Percentiles rank a stretch among this genome's conserved stretches.
Evolutionary conservation across 2,797 vertebrate genomes (phyloP).

Genomic region (Pipistrellus pygmaeus): DNA sequence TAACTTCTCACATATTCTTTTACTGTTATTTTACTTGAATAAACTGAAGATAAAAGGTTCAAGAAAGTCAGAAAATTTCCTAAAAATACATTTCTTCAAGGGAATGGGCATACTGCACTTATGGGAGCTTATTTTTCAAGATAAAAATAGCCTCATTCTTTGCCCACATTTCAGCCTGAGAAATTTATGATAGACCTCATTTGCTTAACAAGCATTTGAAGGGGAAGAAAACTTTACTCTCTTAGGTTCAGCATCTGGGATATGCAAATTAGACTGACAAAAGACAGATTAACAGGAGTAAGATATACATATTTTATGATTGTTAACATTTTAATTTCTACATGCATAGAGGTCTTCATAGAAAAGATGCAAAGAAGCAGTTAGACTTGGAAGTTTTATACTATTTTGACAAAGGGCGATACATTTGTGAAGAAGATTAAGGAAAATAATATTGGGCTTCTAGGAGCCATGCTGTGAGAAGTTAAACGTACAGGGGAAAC

Average conservation of each 20-base stretch:
- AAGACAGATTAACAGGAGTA: not conserved
- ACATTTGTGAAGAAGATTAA: not conserved
- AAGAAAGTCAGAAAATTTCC: slow-evolving; percentile 11
- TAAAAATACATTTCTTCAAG: slow-evolving; percentile 49
- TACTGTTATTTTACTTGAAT: slow-evolving; percentile 40
- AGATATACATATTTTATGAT: slow-evolving; percentile 16
- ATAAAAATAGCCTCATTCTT: not conserved
- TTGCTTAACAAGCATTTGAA: slow-evolving; percentile 30
- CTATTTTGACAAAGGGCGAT: not conserved
- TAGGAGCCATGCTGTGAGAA: not conserved
- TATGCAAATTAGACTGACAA: slow-evolving; percentile 1
- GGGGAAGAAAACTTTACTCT: not conserved
- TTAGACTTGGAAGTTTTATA: not conserved
- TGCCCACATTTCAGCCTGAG: not conserved
- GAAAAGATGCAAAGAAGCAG: not conserved
- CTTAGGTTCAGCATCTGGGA: not conserved
- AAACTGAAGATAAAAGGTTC: not conserved
- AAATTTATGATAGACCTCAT: not conserved
- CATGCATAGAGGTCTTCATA: not conserved
- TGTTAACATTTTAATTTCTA: slow-evolving; percentile 19
- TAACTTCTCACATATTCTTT: not conserved
- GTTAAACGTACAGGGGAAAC: not conserved
- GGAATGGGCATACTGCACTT: not conserved
- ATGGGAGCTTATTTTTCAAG: slow-evolving; percentile 4
- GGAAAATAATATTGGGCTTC: not conserved